Base-by-base conservation (phyloP, 2,797 vertebrate species). In the Sebastes ruberrimus region DNA sequence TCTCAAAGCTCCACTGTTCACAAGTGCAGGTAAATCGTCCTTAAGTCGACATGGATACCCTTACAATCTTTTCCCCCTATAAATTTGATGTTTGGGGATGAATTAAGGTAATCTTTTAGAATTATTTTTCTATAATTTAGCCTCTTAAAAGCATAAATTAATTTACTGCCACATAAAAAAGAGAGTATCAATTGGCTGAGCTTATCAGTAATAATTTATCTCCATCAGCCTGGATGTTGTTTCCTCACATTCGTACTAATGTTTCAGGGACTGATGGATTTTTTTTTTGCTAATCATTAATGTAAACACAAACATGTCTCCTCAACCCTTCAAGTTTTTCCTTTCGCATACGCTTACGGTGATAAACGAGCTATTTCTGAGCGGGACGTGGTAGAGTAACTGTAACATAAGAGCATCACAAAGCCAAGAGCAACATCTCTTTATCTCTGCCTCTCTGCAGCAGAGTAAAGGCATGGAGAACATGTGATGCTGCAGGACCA, bases 401-500 rank as follows among this genome's bases (percentile, higher is more conserved):
- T 18, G 62, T 64, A 64, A 57, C 76, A 88, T 83, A 76, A 69
- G 80, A 64, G 66, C 55, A 46, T 46, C 42, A 52, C 65, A 67
- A 32, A 64, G 72, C 86, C 81, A 18, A 33, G 28, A 85, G 77
- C 82, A 61, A 67, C 82, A 82, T 81, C 66, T 74, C 61, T 33
- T 68, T 59, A 33, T 80, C 27, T 61, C 75, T 87, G 84, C 74
- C 59, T 78, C 83, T 76, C 86, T 81, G 79, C 86, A 86, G 87
- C 89, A 88, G 70, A 77, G 78, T 23, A 22, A 82, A 78, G 4
- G 78, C 88, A 78, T 88, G 85, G 88, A 76, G 86, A 89, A 90
- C 92, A 92, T 92, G 91, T 91, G 93, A 93, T 91, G 91, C 92
- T 88, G 93, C 82, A 77, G 86, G 78, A 92, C 86, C 91, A 93